Evolutionary conservation across 2,888 invertebrate species (phyloP), one percentile per base, ranked within the genome.

Genomic region (Catocala sponsa): DNA sequence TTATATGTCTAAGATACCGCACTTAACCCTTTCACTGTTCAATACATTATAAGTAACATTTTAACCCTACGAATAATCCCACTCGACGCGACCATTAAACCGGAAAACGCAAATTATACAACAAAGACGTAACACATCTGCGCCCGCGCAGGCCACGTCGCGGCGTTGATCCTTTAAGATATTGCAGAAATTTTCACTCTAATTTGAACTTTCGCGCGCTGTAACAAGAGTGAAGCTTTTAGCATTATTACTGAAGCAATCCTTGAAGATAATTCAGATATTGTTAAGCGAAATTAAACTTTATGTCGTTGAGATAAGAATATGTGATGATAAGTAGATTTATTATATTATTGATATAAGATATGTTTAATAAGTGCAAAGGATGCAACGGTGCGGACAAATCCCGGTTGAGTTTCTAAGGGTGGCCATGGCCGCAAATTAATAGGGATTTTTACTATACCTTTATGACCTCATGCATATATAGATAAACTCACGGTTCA

Each of bases 111-210:
- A 90, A 93, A 93, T 92, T 92, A 89, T 87, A 90, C 93, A 94
- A 94, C 94, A 94, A 94, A 94, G 92, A 90, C 84, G 86, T 87
- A 86, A 91, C 91, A 92, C 93, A 94, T 93, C 94, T 94, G 94
- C 92, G 86, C 83, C 68, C 63, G 82, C 83, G 83, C 85, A 84
- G 80, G 79, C 79, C 80, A 78, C 70, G 63, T 62, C 65, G 79
- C 79, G 79, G 78, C 70, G 63, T 62, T 64, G 64, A 76, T 68
- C 56, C 63, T 65, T 67, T 48, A 60, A 69, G 63, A 70, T 71
- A 65, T 70, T 59, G 33, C 33, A 35, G n/a, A 33, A 2, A 25
- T 50, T 53, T 12, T 10, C 47, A 55, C 5, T 55, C 74, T 48
- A 87, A 62, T 78, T 60, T 82, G 46, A 66, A 81, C 84, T 46